These are phyloP conservation scores for Ornithorhynchus anatinus DNA, from an alignment of 2,113 vertebrate genomes.

Conservation along the genomic window DNA sequence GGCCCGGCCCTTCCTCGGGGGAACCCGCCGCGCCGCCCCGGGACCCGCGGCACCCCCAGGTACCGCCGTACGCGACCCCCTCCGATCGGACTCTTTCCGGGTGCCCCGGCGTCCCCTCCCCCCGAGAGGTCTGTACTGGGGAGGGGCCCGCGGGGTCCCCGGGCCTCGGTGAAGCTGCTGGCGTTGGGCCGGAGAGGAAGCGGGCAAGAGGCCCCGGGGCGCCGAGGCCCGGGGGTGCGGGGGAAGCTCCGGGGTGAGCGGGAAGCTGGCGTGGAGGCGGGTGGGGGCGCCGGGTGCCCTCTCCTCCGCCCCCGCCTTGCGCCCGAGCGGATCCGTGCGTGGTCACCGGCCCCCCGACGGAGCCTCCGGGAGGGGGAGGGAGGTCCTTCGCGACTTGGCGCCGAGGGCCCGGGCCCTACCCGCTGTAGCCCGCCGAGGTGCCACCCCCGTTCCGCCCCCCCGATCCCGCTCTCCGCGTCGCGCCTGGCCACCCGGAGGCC, in stretches of 20 bases:
- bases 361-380: neutral
- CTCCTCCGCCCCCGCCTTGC: neutral
- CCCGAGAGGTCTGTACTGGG: neutral
- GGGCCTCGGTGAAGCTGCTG: too few species aligned
- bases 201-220: neutral
- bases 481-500: neutral
- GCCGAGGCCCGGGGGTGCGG: neutral
- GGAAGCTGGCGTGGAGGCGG: neutral
- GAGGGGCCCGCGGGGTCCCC: neutral
- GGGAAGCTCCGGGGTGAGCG: neutral
- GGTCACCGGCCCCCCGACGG: slow-evolving; percentile 14
- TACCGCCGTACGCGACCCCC: neutral
- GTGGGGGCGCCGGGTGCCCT: neutral
- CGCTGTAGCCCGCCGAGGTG: neutral
- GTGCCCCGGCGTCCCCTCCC: neutral
- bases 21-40: neutral
- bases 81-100: neutral
- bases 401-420: neutral
- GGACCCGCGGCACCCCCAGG: neutral
- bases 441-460: neutral
- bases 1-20: neutral
- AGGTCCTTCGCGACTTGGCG: neutral
- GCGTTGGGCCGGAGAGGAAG: neutral
- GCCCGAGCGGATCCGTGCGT: slow-evolving; percentile 22
- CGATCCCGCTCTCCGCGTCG: neutral